Conservation (phyloP, 2,113 vertebrate genomes). For the Pterocles gutturalis region DNA sequence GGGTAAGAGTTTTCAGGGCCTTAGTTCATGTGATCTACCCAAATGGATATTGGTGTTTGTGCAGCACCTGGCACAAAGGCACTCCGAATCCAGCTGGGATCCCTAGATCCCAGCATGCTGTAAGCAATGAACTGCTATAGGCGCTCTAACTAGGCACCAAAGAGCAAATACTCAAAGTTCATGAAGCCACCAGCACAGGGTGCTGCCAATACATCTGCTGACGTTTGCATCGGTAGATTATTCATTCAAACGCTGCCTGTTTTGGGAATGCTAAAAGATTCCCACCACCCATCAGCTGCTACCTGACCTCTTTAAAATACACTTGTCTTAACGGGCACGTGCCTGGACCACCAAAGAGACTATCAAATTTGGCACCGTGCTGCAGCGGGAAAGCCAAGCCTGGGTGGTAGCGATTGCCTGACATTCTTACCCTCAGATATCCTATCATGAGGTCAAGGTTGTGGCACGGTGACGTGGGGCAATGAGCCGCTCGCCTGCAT, state of each 20-base stretch:
- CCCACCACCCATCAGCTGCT: slow-evolving; percentile 13
- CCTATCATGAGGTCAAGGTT: neutral
- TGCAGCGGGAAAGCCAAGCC: slow-evolving; percentile 12
- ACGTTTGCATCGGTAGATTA: neutral
- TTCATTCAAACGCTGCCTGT: neutral
- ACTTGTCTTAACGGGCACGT: neutral
- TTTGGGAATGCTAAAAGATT: slow-evolving; percentile 20
- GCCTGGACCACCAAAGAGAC: slow-evolving; percentile 24
- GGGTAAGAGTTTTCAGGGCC: neutral
- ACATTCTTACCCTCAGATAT: neutral
- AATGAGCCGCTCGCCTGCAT: neutral
- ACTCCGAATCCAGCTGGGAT: neutral
- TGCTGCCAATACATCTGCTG: neutral
- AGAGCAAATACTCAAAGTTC: neutral
- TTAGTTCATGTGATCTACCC: neutral
- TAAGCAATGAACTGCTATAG: neutral
- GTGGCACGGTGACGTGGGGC: neutral
- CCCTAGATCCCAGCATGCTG: neutral
- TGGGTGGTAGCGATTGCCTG: neutral
- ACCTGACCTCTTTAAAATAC: slow-evolving; percentile 43
- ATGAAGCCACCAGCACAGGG: neutral
- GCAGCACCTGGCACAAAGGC: neutral
- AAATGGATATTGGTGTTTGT: neutral
- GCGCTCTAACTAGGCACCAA: neutral
- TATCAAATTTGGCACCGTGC: slow-evolving; percentile 44